A percentile compares a stretch with the other conserved stretches of the same genome.
Evolutionary conservation across 2,888 invertebrate genomes (phyloP).

Genomic region (Melanchra persicariae): DNA sequence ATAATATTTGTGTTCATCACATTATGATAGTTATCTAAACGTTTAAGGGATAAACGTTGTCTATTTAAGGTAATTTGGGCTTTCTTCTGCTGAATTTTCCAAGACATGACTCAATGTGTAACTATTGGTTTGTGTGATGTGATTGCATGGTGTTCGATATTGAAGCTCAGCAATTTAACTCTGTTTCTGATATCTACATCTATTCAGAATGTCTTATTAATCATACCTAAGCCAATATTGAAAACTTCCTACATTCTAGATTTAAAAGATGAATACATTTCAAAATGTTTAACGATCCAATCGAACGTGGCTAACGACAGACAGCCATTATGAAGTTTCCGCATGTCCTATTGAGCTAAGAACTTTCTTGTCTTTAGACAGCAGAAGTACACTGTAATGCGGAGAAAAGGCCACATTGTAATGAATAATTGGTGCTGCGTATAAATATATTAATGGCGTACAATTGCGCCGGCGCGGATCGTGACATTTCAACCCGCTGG

Average conservation of each 20-base stretch:
- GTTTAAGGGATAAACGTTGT: constrained; percentile 76
- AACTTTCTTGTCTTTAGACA: constrained; percentile 38
- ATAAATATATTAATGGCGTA: constrained; percentile 64
- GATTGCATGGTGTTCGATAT: neutral
- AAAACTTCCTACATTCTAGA: neutral
- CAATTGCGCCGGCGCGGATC: constrained; percentile 53
- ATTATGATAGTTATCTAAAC: constrained; percentile 71
- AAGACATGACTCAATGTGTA: constrained; percentile 38
- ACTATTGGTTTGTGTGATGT: constrained; percentile 20
- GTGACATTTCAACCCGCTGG: constrained; percentile 65
- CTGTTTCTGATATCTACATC: neutral
- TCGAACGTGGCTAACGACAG: constrained; percentile 10
- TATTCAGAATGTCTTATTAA: constrained; percentile 5
- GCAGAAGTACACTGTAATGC: constrained; percentile 44
- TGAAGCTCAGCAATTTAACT: neutral
- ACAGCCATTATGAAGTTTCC: constrained; percentile 20
- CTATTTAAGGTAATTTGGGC: constrained; percentile 65
- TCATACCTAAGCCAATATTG: neutral
- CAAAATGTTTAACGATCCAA: constrained; percentile 15
- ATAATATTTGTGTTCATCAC: constrained; percentile 46
- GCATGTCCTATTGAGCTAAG: constrained; percentile 32
- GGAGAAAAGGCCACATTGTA: constrained; percentile 58
- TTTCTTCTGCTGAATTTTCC: constrained; percentile 57
- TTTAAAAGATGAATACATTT: constrained; percentile 2
- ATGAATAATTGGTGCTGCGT: constrained; percentile 63